phyloP scores from a whole-genome alignment of 1,140 invertebrate genomes.

The Ylistrum balloti region DNA sequence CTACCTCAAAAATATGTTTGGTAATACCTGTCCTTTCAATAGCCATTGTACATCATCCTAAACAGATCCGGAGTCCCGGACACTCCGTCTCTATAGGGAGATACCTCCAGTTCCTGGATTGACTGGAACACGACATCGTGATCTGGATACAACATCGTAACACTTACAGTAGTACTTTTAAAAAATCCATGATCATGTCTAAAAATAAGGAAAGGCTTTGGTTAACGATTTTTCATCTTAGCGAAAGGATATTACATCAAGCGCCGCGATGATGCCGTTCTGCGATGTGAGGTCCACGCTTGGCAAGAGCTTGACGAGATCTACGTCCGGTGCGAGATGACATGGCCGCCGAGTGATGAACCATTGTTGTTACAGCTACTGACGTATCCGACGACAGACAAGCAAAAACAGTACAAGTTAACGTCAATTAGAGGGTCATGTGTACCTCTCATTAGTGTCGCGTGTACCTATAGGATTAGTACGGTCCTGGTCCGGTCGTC shows the following conservation, averaged over 20 bases:
- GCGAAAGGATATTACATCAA: background rate
- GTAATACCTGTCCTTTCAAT: background rate
- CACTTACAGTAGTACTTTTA: background rate
- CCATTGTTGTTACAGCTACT: background rate
- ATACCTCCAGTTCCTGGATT: background rate
- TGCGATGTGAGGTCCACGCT: background rate
- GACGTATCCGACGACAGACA: background rate
- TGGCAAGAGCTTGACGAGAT: background rate
- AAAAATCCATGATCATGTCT: background rate
- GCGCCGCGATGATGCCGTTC: background rate
- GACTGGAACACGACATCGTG: background rate
- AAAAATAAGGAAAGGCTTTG: background rate
- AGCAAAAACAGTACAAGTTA: background rate
- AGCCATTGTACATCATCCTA: background rate
- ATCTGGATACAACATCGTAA: background rate
- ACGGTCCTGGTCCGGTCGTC: background rate
- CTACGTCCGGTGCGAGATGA: background rate
- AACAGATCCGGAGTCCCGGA: background rate
- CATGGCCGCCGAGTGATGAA: constrained; percentile 9
- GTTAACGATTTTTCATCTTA: background rate
- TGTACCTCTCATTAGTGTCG: constrained; percentile 18
- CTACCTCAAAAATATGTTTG: background rate
- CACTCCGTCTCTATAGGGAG: background rate
- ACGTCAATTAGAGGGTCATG: background rate
- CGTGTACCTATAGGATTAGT: background rate